Conservation (phyloP, 2,797 vertebrate genomes). For the Argya squamiceps region DNA sequence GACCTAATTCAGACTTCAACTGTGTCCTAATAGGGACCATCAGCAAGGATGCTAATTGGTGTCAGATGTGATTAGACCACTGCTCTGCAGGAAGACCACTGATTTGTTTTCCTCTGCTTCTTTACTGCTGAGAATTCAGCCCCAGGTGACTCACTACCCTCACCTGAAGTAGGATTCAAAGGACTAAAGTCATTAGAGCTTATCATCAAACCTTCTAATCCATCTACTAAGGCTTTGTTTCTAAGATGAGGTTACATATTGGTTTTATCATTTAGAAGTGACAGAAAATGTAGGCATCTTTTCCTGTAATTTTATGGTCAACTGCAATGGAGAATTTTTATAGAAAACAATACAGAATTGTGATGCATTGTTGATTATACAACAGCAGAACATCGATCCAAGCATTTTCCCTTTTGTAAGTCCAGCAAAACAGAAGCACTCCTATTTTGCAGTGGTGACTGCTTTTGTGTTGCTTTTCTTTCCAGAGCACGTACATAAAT, state of each 20-base stretch:
- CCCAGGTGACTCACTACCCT: not conserved
- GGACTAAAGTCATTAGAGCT: not conserved
- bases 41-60: conserved; percentile 15
- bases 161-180: not conserved
- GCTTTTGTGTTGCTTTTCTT: not conserved
- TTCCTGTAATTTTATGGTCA: not conserved
- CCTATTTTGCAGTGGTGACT: not conserved
- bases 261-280: not conserved
- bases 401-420: not conserved
- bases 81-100: not conserved
- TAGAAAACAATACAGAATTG: not conserved
- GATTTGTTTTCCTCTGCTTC: not conserved
- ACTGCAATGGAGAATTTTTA: not conserved
- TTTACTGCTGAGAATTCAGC: not conserved
- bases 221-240: not conserved
- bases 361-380: not conserved
- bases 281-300: not conserved
- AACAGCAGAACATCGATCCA: not conserved
- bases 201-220: not conserved
- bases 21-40: not conserved
- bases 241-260: not conserved
- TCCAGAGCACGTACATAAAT: not conserved
- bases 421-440: not conserved
- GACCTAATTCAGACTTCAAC: not conserved
- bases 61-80: conserved; percentile 26